These are phyloP conservation scores for Phaonia tiefii DNA, from an alignment of 2,888 invertebrate genomes.

Conservation along the genomic window DNA sequence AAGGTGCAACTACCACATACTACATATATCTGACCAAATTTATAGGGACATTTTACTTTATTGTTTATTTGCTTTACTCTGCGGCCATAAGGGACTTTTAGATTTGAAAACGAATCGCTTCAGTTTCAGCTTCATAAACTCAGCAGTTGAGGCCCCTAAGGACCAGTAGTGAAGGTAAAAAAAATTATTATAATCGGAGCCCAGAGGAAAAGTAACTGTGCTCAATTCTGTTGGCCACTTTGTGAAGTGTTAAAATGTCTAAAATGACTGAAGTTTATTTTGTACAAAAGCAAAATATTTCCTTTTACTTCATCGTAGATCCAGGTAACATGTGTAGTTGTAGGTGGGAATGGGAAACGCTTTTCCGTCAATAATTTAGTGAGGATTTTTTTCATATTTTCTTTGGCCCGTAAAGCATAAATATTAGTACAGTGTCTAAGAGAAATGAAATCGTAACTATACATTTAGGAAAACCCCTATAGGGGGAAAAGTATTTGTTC, in stretches of 20 bases:
- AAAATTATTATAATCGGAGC: too few species aligned
- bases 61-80: slow-evolving; percentile 48
- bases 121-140: background rate
- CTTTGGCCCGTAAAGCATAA: too few species aligned
- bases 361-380: slow-evolving; percentile 31
- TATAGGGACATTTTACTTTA: slow-evolving; percentile 55
- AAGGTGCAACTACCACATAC: background rate
- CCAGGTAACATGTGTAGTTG: slow-evolving; percentile 24
- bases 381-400: background rate
- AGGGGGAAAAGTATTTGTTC: too few species aligned
- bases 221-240: background rate
- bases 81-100: slow-evolving; percentile 10
- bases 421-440: too few species aligned
- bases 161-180: background rate
- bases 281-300: slow-evolving; percentile 4
- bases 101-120: background rate
- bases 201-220: background rate
- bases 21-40: slow-evolving; percentile 34
- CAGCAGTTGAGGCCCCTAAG: background rate
- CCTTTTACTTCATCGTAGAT: background rate
- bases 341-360: slow-evolving; percentile 20
- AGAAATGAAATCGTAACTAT: too few species aligned
- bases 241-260: slow-evolving; percentile 30
- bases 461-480: too few species aligned
- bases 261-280: slow-evolving; percentile 29